Percentiles rank a stretch among this genome's conserved stretches.
Conservation (phyloP, 2,113 vertebrate species). For the Sinocyclocheilus rhinocerous region DNA sequence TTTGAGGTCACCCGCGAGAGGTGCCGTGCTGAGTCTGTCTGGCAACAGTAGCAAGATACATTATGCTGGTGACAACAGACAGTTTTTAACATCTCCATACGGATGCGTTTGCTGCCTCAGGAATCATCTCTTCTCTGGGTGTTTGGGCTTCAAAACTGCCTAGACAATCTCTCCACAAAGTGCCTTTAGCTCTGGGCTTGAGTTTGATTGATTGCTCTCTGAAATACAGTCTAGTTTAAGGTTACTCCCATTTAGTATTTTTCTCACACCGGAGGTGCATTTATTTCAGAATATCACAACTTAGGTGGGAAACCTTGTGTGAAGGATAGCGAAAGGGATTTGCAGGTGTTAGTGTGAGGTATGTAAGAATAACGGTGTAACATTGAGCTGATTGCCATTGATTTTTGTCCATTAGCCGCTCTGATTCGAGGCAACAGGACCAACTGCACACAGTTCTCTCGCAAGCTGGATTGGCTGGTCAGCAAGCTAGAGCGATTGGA, state of each 20-base stretch:
- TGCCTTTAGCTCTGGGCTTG: background rate
- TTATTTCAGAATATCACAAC: constrained; percentile 9
- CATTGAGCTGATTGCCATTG: constrained; percentile 21
- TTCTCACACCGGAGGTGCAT: background rate
- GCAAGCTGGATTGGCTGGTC: constrained; percentile 94
- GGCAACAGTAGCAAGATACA: constrained; percentile 56
- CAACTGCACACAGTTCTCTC: constrained; percentile 95
- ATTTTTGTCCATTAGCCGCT: constrained; percentile 76
- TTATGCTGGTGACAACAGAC: constrained; percentile 39
- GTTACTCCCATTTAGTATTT: constrained; percentile 36
- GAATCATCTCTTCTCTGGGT: background rate
- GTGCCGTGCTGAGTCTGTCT: constrained; percentile 39
- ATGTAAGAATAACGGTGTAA: background rate
- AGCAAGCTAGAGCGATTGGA: constrained; percentile 96
- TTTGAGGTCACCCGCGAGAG: constrained; percentile 60
- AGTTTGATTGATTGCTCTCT: constrained; percentile 43
- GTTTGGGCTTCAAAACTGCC: background rate
- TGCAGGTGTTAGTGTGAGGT: background rate
- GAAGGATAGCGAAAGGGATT: constrained; percentile 16
- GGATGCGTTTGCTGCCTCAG: constrained; percentile 27
- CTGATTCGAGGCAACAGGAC: constrained; percentile 94
- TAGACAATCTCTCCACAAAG: background rate
- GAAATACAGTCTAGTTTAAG: constrained; percentile 1
- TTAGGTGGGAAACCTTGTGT: background rate
- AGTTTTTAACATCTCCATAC: constrained; percentile 30